Conservation (phyloP, 1,140 invertebrate species). For the Magallana ariakensis region DNA sequence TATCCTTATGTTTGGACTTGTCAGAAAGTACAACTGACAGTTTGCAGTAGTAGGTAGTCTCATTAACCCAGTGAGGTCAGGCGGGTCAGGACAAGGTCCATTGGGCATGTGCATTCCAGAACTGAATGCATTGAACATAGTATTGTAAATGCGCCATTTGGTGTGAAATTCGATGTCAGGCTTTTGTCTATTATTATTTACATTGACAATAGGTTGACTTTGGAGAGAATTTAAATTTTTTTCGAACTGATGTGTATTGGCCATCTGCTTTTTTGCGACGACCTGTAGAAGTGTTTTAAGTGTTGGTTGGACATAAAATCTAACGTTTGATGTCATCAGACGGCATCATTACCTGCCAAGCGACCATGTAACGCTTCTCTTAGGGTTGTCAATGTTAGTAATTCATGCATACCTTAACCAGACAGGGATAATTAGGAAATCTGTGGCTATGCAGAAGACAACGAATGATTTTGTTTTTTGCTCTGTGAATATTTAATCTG, state of each 20-base stretch:
- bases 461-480: neutral
- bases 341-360: slow-evolving; percentile 32
- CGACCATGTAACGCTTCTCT: slow-evolving; percentile 13
- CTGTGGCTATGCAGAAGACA: neutral
- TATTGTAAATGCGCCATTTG: slow-evolving; percentile 18
- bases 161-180: slow-evolving; percentile 22
- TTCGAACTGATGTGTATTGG: neutral
- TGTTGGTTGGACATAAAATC: slow-evolving; percentile 23
- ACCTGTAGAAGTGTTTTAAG: neutral
- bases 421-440: slow-evolving; percentile 16
- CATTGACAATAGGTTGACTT: too few relatives aligned
- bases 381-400: neutral
- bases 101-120: slow-evolving; percentile 4
- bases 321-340: slow-evolving; percentile 24
- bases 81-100: neutral
- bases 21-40: neutral
- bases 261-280: neutral
- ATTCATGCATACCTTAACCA: slow-evolving; percentile 27
- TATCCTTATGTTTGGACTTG: slow-evolving; percentile 22
- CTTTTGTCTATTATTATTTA: slow-evolving; percentile 3
- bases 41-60: slow-evolving; percentile 11
- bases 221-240: neutral
- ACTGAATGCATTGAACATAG: neutral
- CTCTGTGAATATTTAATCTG: neutral
- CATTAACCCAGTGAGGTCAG: slow-evolving; percentile 12